A percentile compares a stretch with the other conserved stretches of the same genome.
Evolutionary conservation across 2,113 vertebrate genomes (phyloP).

Genomic region (Pseudorectes ferrugineus): DNA sequence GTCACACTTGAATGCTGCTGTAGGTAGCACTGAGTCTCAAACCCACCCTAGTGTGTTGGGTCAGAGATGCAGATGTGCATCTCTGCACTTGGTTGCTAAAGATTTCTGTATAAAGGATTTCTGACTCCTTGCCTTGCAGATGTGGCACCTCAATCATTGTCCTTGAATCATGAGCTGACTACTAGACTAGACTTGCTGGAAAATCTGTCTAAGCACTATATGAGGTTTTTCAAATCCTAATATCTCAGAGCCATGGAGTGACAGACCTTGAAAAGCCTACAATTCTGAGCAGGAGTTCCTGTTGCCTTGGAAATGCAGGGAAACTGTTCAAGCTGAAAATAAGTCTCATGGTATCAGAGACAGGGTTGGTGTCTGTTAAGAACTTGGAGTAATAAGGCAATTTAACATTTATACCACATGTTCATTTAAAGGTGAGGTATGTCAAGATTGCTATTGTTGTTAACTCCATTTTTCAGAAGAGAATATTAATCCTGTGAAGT

Average conservation of each 20-base stretch:
- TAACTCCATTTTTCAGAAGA: not conserved
- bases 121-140: conserved; percentile 21
- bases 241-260: not conserved
- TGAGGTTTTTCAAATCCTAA: not conserved
- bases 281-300: not conserved
- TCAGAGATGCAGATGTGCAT: not conserved
- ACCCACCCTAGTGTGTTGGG: not conserved
- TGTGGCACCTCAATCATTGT: not conserved
- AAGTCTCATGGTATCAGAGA: not conserved
- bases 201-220: not conserved
- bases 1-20: not conserved
- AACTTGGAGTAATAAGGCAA: not conserved
- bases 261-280: not conserved
- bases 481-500: not conserved
- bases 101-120: not conserved
- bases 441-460: not conserved
- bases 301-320: conserved; percentile 37
- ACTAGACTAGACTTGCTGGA: not conserved
- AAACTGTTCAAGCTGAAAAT: conserved; percentile 35
- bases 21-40: not conserved
- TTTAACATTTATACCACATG: conserved; percentile 8
- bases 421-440: not conserved
- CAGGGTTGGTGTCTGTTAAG: not conserved
- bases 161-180: not conserved
- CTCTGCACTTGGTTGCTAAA: not conserved